Conservation (phyloP, 2,113 vertebrate species). For the Meleagris gallopavo region DNA sequence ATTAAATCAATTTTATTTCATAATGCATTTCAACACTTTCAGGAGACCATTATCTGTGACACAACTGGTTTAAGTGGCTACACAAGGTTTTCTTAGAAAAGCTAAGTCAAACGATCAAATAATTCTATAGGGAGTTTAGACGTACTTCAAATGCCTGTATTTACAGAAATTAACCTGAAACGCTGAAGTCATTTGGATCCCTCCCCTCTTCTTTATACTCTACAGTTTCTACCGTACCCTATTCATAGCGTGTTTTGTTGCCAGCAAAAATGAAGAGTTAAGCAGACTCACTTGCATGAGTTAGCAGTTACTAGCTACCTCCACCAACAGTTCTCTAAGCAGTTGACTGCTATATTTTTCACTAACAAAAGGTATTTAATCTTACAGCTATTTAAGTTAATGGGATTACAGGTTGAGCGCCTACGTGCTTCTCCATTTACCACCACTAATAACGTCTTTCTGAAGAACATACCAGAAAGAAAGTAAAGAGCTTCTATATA, state of each 20-base stretch:
- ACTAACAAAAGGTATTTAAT: not conserved
- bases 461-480: not conserved
- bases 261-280: not conserved
- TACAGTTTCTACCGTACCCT: not conserved
- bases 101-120: not conserved
- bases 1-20: not conserved
- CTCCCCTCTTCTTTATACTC: not conserved
- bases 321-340: not conserved
- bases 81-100: not conserved
- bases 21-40: not conserved
- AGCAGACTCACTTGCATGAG: not conserved
- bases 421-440: not conserved
- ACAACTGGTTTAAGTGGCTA: not conserved
- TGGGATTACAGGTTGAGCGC: not conserved
- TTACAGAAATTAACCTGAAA: not conserved
- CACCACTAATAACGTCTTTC: not conserved
- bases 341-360: accelerated
- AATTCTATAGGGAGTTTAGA: not conserved
- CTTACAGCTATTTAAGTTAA: not conserved
- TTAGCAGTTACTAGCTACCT: not conserved
- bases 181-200: not conserved
- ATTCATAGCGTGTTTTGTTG: not conserved
- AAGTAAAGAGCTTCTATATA: not conserved
- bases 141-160: not conserved
- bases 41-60: not conserved